Conservation (phyloP, 2,888 invertebrate species). For the Helicoverpa assulta region DNA sequence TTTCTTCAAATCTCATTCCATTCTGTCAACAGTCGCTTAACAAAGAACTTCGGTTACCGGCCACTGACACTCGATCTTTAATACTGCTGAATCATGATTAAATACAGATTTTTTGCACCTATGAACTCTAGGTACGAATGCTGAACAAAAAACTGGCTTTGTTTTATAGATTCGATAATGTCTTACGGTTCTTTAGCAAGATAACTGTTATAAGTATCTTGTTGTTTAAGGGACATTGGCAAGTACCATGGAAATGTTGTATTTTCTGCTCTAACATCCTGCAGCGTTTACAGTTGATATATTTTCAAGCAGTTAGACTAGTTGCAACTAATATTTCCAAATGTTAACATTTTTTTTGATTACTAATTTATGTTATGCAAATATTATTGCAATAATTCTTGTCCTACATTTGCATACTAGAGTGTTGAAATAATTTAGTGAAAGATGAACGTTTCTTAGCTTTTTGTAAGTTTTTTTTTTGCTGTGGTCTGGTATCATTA, state of each 20-base stretch:
- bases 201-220: not conserved
- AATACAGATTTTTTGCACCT: slow-evolving; percentile 44
- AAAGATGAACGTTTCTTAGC: not conserved
- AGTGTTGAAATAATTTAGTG: slow-evolving; percentile 21
- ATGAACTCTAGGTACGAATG: slow-evolving; percentile 14
- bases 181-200: slow-evolving; percentile 20
- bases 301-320: slow-evolving; percentile 1
- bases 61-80: slow-evolving; percentile 39
- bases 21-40: slow-evolving; percentile 15
- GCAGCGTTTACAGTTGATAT: slow-evolving; percentile 26
- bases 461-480: not conserved
- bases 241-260: slow-evolving; percentile 19
- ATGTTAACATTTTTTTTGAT: slow-evolving; percentile 11
- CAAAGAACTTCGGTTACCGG: slow-evolving; percentile 28
- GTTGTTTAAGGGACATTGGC: slow-evolving; percentile 19
- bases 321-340: slow-evolving; percentile 9
- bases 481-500: slow-evolving; percentile 5
- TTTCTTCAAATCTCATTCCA: slow-evolving; percentile 5
- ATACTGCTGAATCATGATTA: slow-evolving; percentile 45
- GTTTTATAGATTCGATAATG: slow-evolving; percentile 12
- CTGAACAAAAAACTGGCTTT: slow-evolving; percentile 22
- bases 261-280: slow-evolving; percentile 44
- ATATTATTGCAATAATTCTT: slow-evolving; percentile 33
- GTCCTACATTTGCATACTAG: slow-evolving; percentile 34
- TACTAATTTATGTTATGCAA: slow-evolving; percentile 18